Evolutionary conservation across 2,888 invertebrate species (phyloP).

Genomic region (Chironomus tentans): DNA sequence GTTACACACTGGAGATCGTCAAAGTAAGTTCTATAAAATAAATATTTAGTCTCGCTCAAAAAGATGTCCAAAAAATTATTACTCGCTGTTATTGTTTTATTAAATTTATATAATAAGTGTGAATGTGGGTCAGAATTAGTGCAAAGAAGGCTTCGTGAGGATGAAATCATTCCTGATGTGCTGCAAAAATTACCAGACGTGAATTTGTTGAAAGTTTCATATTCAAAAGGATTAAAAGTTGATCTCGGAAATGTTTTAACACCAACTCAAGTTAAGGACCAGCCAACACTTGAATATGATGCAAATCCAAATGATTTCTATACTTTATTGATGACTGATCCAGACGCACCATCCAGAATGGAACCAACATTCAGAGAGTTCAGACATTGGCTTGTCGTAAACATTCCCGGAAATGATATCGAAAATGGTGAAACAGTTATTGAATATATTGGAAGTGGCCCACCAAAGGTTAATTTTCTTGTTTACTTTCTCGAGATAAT

Average conservation of each 20-base stretch:
- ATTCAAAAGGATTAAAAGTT: neutral
- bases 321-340: conserved; percentile 41
- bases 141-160: neutral
- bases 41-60: neutral
- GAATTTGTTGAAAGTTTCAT: neutral
- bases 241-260: conserved; percentile 4
- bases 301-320: conserved; percentile 17
- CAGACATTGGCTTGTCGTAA: conserved; percentile 10
- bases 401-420: conserved; percentile 47
- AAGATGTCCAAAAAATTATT: neutral
- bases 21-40: neutral
- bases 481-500: neutral
- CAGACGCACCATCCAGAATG: conserved; percentile 54
- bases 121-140: neutral
- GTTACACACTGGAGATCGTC: neutral
- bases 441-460: conserved; percentile 52
- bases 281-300: conserved; percentile 12
- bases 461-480: conserved; percentile 40
- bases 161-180: conserved; percentile 3
- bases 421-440: conserved; percentile 44
- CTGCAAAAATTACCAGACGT: neutral
- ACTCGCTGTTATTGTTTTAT: neutral
- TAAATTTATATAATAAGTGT: neutral
- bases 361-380: conserved; percentile 46
- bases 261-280: conserved; percentile 17